phyloP scores from a whole-genome alignment of 2,797 vertebrate genomes.

The Hozukius guyotensis region DNA sequence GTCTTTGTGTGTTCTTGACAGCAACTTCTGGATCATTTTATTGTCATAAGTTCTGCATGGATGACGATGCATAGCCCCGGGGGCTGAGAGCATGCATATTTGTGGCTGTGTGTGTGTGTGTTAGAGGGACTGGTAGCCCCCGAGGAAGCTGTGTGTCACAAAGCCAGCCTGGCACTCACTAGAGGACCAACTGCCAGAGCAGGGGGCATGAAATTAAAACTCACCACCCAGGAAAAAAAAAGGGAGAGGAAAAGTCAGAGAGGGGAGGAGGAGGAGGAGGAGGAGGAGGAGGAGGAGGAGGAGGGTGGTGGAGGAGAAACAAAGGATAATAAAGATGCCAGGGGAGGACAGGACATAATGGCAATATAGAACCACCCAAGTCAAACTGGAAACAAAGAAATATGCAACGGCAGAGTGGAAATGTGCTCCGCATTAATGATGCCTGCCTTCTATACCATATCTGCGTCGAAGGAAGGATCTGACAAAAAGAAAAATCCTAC shows the following conservation, averaged over 20 bases:
- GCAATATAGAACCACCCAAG: constrained; percentile 45
- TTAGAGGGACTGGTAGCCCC: constrained; percentile 42
- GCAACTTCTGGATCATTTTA: constrained; percentile 70
- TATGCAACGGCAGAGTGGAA: constrained; percentile 24
- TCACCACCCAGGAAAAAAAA: constrained; percentile 61
- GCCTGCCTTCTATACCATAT: constrained; percentile 29
- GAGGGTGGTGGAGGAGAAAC: constrained; percentile 47
- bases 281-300: constrained; percentile 8
- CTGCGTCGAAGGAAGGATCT: background rate
- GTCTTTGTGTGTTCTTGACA: constrained; percentile 51
- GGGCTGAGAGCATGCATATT: constrained; percentile 49
- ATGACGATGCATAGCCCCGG: constrained; percentile 43
- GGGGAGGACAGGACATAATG: constrained; percentile 51
- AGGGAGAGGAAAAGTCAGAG: constrained; percentile 47
- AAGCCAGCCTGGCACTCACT: constrained; percentile 72
- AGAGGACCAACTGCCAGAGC: constrained; percentile 76
- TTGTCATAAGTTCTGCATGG: constrained; percentile 68
- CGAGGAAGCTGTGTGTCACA: constrained; percentile 68
- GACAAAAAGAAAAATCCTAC: constrained; percentile 33
- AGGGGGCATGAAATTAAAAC: constrained; percentile 85
- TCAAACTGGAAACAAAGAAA: constrained; percentile 56
- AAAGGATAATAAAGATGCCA: constrained; percentile 76
- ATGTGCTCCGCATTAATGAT: constrained; percentile 54
- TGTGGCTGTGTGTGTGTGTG: constrained; percentile 32
- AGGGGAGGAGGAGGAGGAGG: constrained; percentile 16